Evolutionary conservation across 2,113 vertebrate species (phyloP), one percentile per base, ranked within the genome.

Genomic region (Micronycteris hirsuta): DNA sequence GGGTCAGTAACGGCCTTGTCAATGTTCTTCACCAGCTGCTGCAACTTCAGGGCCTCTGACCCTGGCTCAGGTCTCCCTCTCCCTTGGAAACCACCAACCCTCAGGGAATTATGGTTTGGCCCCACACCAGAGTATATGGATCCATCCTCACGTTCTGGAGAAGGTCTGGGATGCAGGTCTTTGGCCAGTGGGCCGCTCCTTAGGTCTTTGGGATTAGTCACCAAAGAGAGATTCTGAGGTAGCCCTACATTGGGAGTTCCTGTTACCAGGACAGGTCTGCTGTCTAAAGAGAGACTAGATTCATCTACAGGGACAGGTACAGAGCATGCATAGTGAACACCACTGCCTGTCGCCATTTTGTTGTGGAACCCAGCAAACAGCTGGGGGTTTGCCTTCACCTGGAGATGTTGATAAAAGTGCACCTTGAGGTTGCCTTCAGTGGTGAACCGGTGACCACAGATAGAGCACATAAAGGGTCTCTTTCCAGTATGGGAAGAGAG

Each of bases 341-440:
- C 99, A 13, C 97, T 99, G 98, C 98, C 99, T 36, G 99, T 99
- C 26, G 99, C 98, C 91, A 99, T 98, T 87, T 98, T 99, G 98
- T 99, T 99, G 94, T 99, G 99, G 98, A 99, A 99, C 97, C 99
- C 99, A 0, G 99, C 99, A 94, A 99, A 99, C 0, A 99, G 99
- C 96, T 99, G 99, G 33, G 99, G 99, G 98, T 99, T 99, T 98
- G 99, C 99, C 98, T 99, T 98, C 89, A 99, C 99, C 96, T 99
- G 99, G 28, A 99, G 99, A 86, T 99, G 99, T 41, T 99, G 98
- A 97, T 99, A 99, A 97, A 99, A 99, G 98, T 99, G 99, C 96
- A 99, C 99, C 98, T 99, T 99, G 82, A 99, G 99, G 98, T 99
- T 99, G 95, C 99, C 99, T 99, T 99, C 99, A 97, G 99, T 99